phyloP scores from a whole-genome alignment of 2,888 invertebrate species.

The Stramonita haemastoma region DNA sequence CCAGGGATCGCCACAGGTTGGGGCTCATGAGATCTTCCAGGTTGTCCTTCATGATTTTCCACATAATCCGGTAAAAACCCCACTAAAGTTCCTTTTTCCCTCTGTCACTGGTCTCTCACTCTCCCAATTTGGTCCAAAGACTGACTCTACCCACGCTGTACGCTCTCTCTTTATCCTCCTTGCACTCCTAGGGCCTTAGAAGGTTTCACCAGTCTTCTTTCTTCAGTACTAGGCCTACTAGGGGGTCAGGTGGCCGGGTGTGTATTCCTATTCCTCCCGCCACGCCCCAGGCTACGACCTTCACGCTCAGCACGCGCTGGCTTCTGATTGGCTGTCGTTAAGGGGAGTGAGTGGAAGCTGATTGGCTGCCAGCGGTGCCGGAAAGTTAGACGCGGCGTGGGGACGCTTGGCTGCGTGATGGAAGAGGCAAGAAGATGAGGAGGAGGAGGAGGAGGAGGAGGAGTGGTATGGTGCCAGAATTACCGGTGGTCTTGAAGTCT shows the following conservation, averaged over 20 bases:
- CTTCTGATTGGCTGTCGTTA: conserved; percentile 23
- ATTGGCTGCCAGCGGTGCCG: conserved; percentile 8
- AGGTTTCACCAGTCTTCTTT: not conserved
- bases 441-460: not conserved
- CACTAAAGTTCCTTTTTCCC: not conserved
- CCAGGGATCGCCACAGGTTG: conserved; percentile 86
- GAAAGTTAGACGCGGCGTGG: not conserved
- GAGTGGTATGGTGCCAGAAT: too few relatives aligned
- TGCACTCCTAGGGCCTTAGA: not conserved
- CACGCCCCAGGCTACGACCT: conserved; percentile 26
- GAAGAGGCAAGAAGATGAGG: not conserved
- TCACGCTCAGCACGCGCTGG: conserved; percentile 32
- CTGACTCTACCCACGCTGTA: not conserved
- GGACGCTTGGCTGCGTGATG: not conserved
- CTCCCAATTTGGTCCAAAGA: not conserved
- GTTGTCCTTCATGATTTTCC: conserved; percentile 56
- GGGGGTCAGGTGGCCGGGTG: conserved; percentile 3
- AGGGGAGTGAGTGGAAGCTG: not conserved
- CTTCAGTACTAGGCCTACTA: not conserved
- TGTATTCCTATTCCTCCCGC: not conserved
- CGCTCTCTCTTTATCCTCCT: not conserved
- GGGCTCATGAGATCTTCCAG: conserved; percentile 62
- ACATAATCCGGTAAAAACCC: conserved; percentile 47
- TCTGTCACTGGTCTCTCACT: not conserved
- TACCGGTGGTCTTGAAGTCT: too few relatives aligned